Conservation (phyloP, 2,888 invertebrate species). For the Eupeodes luniger region DNA sequence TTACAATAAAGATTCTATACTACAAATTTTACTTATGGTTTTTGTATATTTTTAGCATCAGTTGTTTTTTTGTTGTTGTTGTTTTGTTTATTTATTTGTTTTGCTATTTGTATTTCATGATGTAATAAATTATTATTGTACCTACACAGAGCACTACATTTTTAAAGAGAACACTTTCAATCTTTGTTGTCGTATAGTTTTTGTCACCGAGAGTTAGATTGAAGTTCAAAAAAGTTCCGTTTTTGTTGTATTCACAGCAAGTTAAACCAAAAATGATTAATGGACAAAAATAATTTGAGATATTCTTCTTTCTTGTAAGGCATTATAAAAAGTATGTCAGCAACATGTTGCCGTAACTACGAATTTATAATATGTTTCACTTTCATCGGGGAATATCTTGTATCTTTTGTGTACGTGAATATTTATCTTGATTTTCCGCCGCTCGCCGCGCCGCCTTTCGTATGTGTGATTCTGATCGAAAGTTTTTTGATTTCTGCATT, state of each 20-base stretch:
- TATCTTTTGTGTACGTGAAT: neutral
- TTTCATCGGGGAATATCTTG: conserved; percentile 51
- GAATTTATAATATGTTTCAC: conserved; percentile 52
- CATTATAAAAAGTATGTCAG: conserved; percentile 54
- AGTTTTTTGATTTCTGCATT: conserved; percentile 9
- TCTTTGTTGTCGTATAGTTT: neutral
- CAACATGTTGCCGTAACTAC: conserved; percentile 59
- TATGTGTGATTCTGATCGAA: conserved; percentile 48
- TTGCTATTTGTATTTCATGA: conserved; percentile 45
- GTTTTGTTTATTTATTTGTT: neutral
- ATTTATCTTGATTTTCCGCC: conserved; percentile 11
- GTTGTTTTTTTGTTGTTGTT: neutral
- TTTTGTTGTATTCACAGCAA: conserved; percentile 4
- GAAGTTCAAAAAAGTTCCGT: conserved; percentile 3
- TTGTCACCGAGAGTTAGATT: conserved; percentile 1
- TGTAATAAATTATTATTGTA: conserved; percentile 57
- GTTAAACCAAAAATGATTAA: conserved; percentile 38
- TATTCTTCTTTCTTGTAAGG: conserved; percentile 27
- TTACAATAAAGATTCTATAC: conserved; percentile 41
- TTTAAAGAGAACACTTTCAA: conserved; percentile 13
- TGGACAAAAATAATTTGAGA: conserved; percentile 2
- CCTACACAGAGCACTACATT: conserved; percentile 9
- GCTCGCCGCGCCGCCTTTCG: neutral
- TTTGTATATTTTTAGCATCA: conserved; percentile 65
- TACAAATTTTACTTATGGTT: conserved; percentile 1